These are phyloP conservation scores for Diarsia brunnea DNA, from an alignment of 2,888 invertebrate genomes.

Conservation along the genomic window DNA sequence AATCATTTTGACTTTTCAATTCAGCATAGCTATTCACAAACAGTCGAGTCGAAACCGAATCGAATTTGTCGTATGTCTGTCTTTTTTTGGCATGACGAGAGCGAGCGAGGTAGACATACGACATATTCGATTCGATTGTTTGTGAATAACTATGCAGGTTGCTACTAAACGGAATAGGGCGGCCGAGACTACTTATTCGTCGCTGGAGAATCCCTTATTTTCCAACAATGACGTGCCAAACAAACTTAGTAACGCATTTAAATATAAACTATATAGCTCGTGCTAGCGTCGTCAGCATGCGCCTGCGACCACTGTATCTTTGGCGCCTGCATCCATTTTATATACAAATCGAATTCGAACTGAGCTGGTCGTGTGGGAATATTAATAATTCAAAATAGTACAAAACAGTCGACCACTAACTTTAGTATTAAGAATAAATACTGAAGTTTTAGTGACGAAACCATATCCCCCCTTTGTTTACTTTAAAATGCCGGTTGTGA, in stretches of 20 bases:
- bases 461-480: background rate
- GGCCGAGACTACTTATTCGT: background rate
- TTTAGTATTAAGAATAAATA: constrained; percentile 40
- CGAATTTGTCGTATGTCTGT: too few species aligned
- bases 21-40: too few species aligned
- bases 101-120: too few species aligned
- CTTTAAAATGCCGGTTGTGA: background rate
- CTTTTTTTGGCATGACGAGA: too few species aligned
- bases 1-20: background rate
- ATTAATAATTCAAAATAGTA: background rate
- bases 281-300: constrained; percentile 14
- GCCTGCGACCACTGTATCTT: constrained; percentile 26
- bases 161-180: background rate
- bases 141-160: too few species aligned
- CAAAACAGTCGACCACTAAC: constrained; percentile 6
- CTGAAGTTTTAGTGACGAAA: constrained; percentile 32
- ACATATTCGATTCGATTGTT: too few species aligned
- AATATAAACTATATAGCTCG: constrained; percentile 44
- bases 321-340: constrained; percentile 25
- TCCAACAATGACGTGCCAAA: constrained; percentile 5
- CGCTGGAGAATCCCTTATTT: background rate
- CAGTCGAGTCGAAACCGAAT: too few species aligned
- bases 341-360: constrained; percentile 3
- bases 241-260: constrained; percentile 48
- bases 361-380: constrained; percentile 16